phyloP scores from a whole-genome alignment of 1,140 invertebrate genomes.

The Cecropterus lyciades region DNA sequence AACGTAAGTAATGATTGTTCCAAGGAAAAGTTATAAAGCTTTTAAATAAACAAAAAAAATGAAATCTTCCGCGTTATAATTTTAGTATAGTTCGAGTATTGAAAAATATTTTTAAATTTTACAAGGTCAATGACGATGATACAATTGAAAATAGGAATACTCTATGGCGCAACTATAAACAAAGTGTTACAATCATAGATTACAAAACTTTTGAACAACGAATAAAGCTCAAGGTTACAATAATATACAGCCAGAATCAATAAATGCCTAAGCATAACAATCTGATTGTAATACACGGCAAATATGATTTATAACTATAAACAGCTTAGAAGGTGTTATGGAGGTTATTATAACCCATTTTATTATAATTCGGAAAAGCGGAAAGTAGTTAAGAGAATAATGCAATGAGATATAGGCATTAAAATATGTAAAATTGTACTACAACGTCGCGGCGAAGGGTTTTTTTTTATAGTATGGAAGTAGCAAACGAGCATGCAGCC shows the following conservation, averaged over 20 bases:
- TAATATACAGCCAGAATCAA: conserved; percentile 3
- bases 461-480: too few relatives aligned
- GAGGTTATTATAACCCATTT: conserved; percentile 10
- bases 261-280: conserved; percentile 6
- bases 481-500: too few relatives aligned
- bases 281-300: conserved; percentile 13
- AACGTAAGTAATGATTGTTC: too few relatives aligned
- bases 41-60: too few relatives aligned
- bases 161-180: conserved; percentile 9
- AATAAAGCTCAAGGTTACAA: conserved; percentile 8
- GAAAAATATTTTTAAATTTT: conserved; percentile 6
- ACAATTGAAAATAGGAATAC: neutral
- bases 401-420: neutral
- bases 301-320: conserved; percentile 28
- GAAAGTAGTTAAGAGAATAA: too few relatives aligned
- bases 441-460: too few relatives aligned
- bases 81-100: too few relatives aligned
- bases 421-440: too few relatives aligned
- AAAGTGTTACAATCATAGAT: conserved; percentile 1
- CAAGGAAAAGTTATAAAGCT: too few relatives aligned
- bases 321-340: conserved; percentile 22
- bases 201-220: conserved; percentile 5
- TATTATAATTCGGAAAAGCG: neutral
- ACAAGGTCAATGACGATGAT: conserved; percentile 1
- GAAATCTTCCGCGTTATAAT: too few relatives aligned